These are phyloP conservation scores for Tenebrosternarchus preto DNA, from an alignment of 2,113 vertebrate genomes.

Conservation along the genomic window DNA sequence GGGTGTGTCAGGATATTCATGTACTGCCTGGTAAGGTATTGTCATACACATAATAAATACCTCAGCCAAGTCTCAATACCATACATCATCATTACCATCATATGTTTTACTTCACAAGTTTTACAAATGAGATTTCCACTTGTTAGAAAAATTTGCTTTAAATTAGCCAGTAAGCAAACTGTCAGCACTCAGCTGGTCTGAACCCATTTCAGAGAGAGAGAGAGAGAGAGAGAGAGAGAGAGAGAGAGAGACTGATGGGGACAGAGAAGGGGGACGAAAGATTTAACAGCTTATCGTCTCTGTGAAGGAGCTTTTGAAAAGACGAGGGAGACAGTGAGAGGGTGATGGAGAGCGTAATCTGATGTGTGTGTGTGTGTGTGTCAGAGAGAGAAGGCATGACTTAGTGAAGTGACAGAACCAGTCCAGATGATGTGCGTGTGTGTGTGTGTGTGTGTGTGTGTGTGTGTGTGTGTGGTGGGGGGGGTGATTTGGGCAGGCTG, in stretches of 20 bases:
- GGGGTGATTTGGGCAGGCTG: constrained; percentile 16
- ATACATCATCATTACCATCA: no score
- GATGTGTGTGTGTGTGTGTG: background rate
- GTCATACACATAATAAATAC: no score
- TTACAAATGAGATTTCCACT: no score
- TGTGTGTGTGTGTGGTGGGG: no score
- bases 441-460: no score
- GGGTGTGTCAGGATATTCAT: no score
- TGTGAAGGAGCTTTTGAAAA: constrained; percentile 54
- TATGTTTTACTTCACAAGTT: no score
- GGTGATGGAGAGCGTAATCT: constrained; percentile 41
- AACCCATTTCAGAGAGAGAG: background rate
- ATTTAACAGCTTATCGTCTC: constrained; percentile 57
- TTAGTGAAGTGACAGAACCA: background rate
- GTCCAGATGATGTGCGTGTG: background rate
- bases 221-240: background rate
- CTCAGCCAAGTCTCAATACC: no score
- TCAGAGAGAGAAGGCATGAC: background rate
- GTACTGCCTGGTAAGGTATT: no score
- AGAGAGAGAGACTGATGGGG: constrained; percentile 24
- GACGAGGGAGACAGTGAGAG: constrained; percentile 30
- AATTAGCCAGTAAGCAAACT: no score
- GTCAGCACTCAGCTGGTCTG: no score
- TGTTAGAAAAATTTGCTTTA: no score
- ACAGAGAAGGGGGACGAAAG: constrained; percentile 47